Base-by-base conservation (phyloP, 1,140 invertebrate species). In the Saxidomus purpurata region DNA sequence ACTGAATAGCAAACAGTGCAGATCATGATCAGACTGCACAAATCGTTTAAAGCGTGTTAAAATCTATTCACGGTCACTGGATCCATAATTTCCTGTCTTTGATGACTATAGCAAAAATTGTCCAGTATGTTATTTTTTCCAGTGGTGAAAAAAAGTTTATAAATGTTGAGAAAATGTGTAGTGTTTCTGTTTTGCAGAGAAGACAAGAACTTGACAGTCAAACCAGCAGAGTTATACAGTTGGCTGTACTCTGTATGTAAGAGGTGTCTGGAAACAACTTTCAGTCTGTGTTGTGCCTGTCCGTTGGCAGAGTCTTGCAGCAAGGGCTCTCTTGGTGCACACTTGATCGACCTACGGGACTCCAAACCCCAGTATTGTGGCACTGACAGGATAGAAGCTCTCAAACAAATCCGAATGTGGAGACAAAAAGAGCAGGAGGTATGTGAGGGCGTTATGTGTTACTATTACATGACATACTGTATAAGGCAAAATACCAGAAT, bases 321-420 rank as follows among this genome's bases (percentile, higher is more conserved):
- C 19, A 69, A 52, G 22, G 28, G n/a, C 19, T 15, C n/a, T 17
- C 3, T 31, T 0, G 52, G 76, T 11, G 1, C 36, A n/a, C 86
- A 88, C 34, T 11, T 88, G 19, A 61, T 88, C 1, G 77, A 88
- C 52, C 55, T 88, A 0, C 34, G 43, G 25, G 76, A 69, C 31
- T 31, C 36, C 22, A 69, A 67, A 52, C 76, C 86, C 4, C 76
- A 88, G 55, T 88, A 52, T 40, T 88, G 86, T 79, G 49, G 86
- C 0, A 34, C 28, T 25, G 77, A 69, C 34, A 80, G 86, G 49
- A 36, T 88, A 47, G 86, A 88, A 34, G 49, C 6, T 2, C 31
- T 40, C 22, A 88, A 81, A 36, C 11, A 25, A 8, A 25, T 88
- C 22, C 31, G 76, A 36, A 25, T 47, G 11, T 88, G 86, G 86